Evolutionary conservation across 2,888 invertebrate species (phyloP).

Genomic region (Limnephilus lunatus): DNA sequence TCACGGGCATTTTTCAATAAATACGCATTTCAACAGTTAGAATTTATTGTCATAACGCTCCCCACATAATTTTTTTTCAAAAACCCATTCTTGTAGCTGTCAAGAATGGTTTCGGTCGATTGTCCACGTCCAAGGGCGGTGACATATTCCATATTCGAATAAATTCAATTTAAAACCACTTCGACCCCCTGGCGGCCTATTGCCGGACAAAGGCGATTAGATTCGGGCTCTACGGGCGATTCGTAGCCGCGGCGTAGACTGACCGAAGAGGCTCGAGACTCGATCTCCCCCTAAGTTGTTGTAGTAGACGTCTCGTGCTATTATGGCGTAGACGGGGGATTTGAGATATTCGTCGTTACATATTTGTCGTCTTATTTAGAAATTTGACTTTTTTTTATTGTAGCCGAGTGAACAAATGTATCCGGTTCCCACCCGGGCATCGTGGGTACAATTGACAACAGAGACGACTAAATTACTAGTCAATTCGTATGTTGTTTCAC

Average conservation of each 20-base stretch:
- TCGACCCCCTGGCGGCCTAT: not conserved
- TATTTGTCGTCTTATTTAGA: not conserved
- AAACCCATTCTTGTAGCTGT: slow-evolving; percentile 9
- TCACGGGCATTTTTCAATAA: not conserved
- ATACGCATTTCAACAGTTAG: not conserved
- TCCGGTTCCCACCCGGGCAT: too few relatives aligned
- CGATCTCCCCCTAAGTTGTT: not conserved
- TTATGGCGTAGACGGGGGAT: not conserved
- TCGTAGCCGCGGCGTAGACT: not conserved
- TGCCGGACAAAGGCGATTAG: not conserved
- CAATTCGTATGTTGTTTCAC: too few relatives aligned
- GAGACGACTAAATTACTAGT: too few relatives aligned
- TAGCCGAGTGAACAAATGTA: too few relatives aligned
- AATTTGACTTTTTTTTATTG: not conserved
- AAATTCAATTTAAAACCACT: slow-evolving; percentile 53
- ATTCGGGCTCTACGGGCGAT: not conserved
- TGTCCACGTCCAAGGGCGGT: slow-evolving; percentile 34
- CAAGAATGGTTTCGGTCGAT: slow-evolving; percentile 15
- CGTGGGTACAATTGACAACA: too few relatives aligned
- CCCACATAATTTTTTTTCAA: not conserved
- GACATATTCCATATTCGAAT: slow-evolving; percentile 30
- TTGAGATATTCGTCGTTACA: not conserved
- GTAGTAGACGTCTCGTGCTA: slow-evolving; percentile 1
- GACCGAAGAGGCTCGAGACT: not conserved
- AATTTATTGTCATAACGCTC: not conserved